A percentile compares a stretch with the other conserved stretches of the same genome.
Conservation (phyloP, 2,888 invertebrate species). For the Brachyopa scutellaris region DNA sequence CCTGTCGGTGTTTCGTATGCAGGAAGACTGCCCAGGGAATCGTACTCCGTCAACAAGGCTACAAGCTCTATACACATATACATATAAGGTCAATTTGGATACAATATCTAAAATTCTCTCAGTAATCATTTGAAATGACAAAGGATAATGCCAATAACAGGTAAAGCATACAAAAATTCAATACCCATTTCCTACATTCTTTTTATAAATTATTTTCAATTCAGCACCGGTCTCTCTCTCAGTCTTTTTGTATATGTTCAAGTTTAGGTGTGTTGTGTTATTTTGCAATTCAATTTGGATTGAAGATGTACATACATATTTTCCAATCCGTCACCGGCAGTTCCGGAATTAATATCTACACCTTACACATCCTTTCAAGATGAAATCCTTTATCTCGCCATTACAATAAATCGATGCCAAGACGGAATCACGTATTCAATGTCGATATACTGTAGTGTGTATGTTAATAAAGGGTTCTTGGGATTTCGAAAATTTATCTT, state of each 20-base stretch:
- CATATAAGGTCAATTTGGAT: conserved; percentile 17
- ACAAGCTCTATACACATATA: neutral
- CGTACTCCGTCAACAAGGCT: too few species aligned
- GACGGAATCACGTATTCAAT: conserved; percentile 36
- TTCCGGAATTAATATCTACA: conserved; percentile 34
- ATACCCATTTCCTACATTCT: conserved; percentile 14
- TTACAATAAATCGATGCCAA: conserved; percentile 37
- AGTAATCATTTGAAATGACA: conserved; percentile 14
- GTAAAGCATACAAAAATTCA: conserved; percentile 1
- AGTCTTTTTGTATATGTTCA: neutral
- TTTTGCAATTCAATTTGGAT: conserved; percentile 32
- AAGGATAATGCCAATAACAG: conserved; percentile 30
- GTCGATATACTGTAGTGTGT: neutral
- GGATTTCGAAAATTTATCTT: neutral
- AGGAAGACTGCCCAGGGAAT: neutral
- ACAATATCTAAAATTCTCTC: neutral
- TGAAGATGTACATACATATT: neutral
- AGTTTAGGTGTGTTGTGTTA: neutral
- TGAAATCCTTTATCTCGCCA: conserved; percentile 27
- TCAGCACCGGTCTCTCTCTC: neutral
- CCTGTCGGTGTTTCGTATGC: neutral
- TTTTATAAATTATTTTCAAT: conserved; percentile 7
- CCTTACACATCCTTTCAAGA: conserved; percentile 1
- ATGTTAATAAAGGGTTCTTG: neutral
- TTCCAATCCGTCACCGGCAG: conserved; percentile 35